Conservation (phyloP, 2,888 invertebrate genomes). For the Hypomecis atomaria region DNA sequence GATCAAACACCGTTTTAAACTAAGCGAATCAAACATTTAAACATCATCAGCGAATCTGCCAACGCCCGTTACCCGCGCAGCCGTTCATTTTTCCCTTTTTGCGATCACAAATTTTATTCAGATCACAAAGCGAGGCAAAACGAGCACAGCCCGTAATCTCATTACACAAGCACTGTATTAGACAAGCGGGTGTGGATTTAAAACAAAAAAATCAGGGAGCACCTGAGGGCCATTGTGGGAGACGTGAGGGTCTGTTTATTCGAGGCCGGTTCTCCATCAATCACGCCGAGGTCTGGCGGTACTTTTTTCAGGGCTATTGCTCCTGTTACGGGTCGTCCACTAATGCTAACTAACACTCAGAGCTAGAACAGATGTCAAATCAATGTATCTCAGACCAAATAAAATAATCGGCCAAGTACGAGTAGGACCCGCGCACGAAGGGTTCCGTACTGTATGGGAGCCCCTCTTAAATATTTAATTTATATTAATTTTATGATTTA, state of each 20-base stretch:
- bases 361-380: no score
- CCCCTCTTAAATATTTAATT: no score
- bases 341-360: no score
- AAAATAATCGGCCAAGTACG: no score
- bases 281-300: conserved; percentile 56
- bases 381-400: no score
- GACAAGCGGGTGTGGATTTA: conserved; percentile 47
- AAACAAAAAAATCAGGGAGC: conserved; percentile 60
- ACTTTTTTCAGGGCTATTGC: conserved; percentile 73
- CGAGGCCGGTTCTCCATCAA: conserved; percentile 74
- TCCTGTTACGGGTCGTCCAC: conserved; percentile 58
- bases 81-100: conserved; percentile 17
- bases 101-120: conserved; percentile 26
- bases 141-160: conserved; percentile 32
- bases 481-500: no score
- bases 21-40: conserved; percentile 8
- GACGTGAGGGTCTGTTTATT: conserved; percentile 74
- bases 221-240: conserved; percentile 69
- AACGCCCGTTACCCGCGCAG: not conserved
- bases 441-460: no score
- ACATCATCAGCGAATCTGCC: conserved; percentile 18
- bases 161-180: conserved; percentile 34
- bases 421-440: no score
- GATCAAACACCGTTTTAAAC: conserved; percentile 1
- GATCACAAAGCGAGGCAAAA: conserved; percentile 39